Base-by-base conservation (phyloP, 1,140 invertebrate genomes). In the Adoxophyes honmai region DNA sequence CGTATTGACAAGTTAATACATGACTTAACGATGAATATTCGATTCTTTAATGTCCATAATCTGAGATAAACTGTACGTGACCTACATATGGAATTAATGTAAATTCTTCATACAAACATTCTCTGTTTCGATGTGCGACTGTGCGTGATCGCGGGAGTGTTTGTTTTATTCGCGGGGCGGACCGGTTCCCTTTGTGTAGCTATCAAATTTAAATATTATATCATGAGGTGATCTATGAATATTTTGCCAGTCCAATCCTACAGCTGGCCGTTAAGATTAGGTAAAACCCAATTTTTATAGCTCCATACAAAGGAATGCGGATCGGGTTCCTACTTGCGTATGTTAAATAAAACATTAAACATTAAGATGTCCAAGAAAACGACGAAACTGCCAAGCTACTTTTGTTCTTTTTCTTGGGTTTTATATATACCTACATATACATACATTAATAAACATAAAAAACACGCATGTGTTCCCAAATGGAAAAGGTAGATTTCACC, bases 241-340 rank as follows among this genome's bases (percentile, higher is more conserved):
- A 34, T 52, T 52, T 52, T 33, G 34, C 34, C 9, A 48, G 11
- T 10, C 21, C 16, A 48, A 14, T n/a, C n/a, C 11, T 48, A 48
- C 42, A 33, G 4, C 42, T 48, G 42, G 42, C 42, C 5, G 18
- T 53, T 61, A 35, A 42, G 59, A 34, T 69, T 62, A 51, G 68
- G 70, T 59, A 71, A 76, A 73, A 69, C 64, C 64, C 57, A 59
- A 60, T 33, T 63, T 63, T 66, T 62, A 62, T 64, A 55, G 42
- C 37, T 53, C 57, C 11, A 28, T 34, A 15, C 14, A 15, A 54
- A 38, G 59, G 73, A 75, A 73, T 75, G 70, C 70, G 73, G 73
- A 73, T 68, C 70, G 73, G 73, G 70, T 68, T 61, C 18, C 18
- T 35, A 11, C n/a, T 11, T 48, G 42, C 11, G n/a, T 1, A 28